Evolutionary conservation across 2,113 vertebrate genomes (phyloP), one percentile per base, ranked within the genome.

Genomic region (Percina caprodes): DNA sequence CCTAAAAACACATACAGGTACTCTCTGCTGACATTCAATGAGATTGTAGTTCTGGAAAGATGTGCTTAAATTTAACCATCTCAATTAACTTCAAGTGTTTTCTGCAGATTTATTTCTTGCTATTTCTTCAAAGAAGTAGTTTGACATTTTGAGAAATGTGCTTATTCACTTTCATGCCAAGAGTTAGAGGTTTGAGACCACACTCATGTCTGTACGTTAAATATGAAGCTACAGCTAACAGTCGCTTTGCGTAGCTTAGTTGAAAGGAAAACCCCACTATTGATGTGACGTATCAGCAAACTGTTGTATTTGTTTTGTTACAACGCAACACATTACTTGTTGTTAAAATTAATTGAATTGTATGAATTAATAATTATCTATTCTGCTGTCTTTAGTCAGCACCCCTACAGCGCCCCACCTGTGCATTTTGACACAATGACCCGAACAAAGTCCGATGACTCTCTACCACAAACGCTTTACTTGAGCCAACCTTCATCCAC

Each of bases 371-470:
- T 35, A 39, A 3, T 23, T n/a, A 6, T 54, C 14, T 23, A 0
- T 23, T 46, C 48, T 66, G 2, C 10, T 46, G 18, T 42, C 16
- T 65, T 5, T 42, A 95, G 93, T 59, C 2, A 46, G 19, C 0
- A 35, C 35, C 35, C 35, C 6, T 35, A 39, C 39, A 79, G 62
- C 68, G 23, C 15, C 5, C 54, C 59, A 0, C 0, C 48, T 1
- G 85, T 95, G 46, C 60, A 73, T 72, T 96, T 95, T 23, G 92
- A 92, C 75, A 92, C 85, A 0, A 94, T 95, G 94, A 95, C 86
- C 1, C 33, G 3, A 30, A 67, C 13, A 19, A 26, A 15, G 93
- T 93, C 0, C 85, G 93, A 0, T 89, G 94, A 8, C 91, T 96
- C 49, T 63, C 93, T 4, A 95, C 95, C 1, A 0, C 84, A 0